phyloP scores from a whole-genome alignment of 2,797 vertebrate genomes.

The Buphagus erythrorhynchus region DNA sequence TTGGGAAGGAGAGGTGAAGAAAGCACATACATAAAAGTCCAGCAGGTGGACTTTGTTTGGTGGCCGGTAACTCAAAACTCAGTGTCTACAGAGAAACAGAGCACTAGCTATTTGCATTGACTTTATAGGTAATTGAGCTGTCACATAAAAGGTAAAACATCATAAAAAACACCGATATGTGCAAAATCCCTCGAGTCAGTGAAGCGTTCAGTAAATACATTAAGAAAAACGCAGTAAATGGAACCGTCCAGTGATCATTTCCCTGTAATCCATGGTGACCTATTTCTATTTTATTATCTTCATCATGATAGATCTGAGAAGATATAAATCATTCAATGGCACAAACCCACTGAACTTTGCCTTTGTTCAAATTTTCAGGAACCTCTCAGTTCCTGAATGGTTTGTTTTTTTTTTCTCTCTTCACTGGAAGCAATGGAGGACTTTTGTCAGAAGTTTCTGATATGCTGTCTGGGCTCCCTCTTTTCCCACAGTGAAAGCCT shows the following conservation, averaged over 20 bases:
- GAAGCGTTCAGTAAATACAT: neutral
- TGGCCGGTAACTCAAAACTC: neutral
- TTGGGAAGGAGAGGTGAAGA: neutral
- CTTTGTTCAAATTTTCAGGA: neutral
- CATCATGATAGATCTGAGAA: neutral
- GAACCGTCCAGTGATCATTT: neutral
- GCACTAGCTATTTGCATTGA: neutral
- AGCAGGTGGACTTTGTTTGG: neutral
- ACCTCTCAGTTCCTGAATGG: neutral
- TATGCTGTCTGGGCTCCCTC: neutral
- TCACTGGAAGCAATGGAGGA: neutral
- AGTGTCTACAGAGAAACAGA: neutral
- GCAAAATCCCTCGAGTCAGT: neutral
- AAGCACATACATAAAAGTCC: neutral
- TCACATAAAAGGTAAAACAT: neutral
- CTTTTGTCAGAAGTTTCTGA: neutral
- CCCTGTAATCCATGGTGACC: neutral
- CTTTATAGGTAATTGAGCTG: neutral
- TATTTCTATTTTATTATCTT: neutral
- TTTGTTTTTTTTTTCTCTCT: neutral
- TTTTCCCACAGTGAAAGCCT: neutral
- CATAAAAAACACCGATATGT: neutral
- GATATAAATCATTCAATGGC: neutral
- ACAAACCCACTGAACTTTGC: neutral
- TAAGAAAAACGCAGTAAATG: neutral